Evolutionary conservation across 2,888 invertebrate species (phyloP).

Genomic region (Gibbula magus): DNA sequence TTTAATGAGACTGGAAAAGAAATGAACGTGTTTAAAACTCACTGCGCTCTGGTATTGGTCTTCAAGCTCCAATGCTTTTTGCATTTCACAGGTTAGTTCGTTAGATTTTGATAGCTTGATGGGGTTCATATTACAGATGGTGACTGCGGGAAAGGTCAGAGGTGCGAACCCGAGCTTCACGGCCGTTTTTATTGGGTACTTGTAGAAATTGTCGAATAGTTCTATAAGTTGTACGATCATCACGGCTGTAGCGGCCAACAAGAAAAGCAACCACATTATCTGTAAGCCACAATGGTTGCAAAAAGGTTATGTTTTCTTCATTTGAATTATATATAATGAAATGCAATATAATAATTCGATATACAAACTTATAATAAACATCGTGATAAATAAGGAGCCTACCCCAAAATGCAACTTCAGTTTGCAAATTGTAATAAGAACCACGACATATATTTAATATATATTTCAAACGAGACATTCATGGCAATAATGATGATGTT

Average conservation of each 20-base stretch:
- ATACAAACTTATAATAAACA: too few species aligned
- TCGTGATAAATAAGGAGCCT: too few species aligned
- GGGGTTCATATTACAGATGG: conserved; percentile 59
- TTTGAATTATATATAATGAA: too few species aligned
- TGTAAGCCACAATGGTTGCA: conserved; percentile 11
- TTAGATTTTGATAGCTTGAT: conserved; percentile 34
- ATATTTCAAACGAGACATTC: too few species aligned
- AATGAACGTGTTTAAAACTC: not conserved
- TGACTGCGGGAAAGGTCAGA: conserved; percentile 48
- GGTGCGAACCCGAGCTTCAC: conserved; percentile 50
- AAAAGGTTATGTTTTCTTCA: not conserved
- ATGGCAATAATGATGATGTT: too few species aligned
- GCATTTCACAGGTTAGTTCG: not conserved
- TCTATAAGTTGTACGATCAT: conserved; percentile 39
- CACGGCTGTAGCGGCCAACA: conserved; percentile 36
- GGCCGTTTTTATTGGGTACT: conserved; percentile 46
- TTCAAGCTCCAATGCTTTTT: not conserved
- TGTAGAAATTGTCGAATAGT: conserved; percentile 40
- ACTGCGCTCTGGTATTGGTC: not conserved
- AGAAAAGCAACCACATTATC: conserved; percentile 42
- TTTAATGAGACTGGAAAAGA: too few species aligned
- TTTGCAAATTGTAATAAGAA: too few species aligned
- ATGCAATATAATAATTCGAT: too few species aligned
- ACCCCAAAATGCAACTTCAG: too few species aligned
- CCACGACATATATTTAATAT: too few species aligned